Conservation (phyloP, 2,113 vertebrate genomes). For the Plecotus auritus region DNA sequence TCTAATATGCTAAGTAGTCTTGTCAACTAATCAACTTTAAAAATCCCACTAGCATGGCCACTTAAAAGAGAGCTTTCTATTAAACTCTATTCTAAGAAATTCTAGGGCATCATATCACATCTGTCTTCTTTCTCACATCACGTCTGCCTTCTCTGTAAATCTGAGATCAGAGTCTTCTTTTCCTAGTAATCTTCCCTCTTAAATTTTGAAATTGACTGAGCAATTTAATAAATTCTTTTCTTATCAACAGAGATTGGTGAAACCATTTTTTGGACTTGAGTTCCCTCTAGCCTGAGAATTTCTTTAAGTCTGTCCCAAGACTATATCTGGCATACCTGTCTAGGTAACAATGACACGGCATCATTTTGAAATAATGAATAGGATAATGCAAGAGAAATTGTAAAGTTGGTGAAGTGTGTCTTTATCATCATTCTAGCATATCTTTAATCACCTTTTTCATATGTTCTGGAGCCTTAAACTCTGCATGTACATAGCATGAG, state of each 20-base stretch:
- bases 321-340: neutral
- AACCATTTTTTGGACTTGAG: neutral
- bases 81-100: slow-evolving; percentile 48
- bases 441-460: neutral
- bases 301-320: neutral
- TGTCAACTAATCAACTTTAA: slow-evolving; percentile 64
- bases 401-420: neutral
- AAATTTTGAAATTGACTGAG: slow-evolving; percentile 14
- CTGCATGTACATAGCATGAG: neutral
- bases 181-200: neutral
- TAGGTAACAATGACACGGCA: neutral
- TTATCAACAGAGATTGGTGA: neutral
- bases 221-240: slow-evolving; percentile 21
- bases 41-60: slow-evolving; percentile 49
- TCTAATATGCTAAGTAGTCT: slow-evolving; percentile 60
- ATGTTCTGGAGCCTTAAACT: neutral
- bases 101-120: slow-evolving; percentile 18
- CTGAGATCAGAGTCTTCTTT: slow-evolving; percentile 20
- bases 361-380: neutral
- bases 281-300: neutral
- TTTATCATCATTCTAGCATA: neutral
- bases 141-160: slow-evolving; percentile 13
- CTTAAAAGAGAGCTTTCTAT: slow-evolving; percentile 53
- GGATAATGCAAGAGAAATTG: neutral
- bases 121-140: slow-evolving; percentile 46